phyloP scores from a whole-genome alignment of 92 coral and sea anemone species.

The Phenganax marumi region DNA sequence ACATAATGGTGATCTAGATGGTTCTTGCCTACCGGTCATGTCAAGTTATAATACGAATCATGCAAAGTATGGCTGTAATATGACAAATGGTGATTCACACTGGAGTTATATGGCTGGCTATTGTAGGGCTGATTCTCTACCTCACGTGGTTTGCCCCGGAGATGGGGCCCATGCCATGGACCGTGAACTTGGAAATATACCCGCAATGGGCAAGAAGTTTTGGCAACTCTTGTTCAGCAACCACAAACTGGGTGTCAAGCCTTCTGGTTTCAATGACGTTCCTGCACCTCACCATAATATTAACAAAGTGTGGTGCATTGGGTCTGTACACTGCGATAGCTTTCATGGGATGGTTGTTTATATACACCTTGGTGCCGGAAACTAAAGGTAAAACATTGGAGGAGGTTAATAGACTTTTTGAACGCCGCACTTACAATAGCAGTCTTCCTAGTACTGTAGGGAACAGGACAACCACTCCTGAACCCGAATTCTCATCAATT shows the following conservation, averaged over 20 bases:
- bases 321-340: slow-evolving; percentile 80
- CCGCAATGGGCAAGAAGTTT: slow-evolving; percentile 54
- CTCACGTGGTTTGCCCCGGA: slow-evolving; percentile 44
- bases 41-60: slow-evolving; percentile 43
- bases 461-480: too few relatives aligned
- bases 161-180: slow-evolving; percentile 56
- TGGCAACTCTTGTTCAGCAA: slow-evolving; percentile 41
- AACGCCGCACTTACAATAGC: not conserved
- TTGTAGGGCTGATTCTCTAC: slow-evolving; percentile 61
- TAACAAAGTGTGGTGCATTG: slow-evolving; percentile 81
- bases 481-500: too few relatives aligned
- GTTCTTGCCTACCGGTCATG: slow-evolving; percentile 68
- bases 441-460: too few relatives aligned
- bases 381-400: slow-evolving; percentile 89
- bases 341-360: slow-evolving; percentile 76
- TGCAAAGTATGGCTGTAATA: slow-evolving; percentile 61
- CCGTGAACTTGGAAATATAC: slow-evolving; percentile 48
- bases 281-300: slow-evolving; percentile 39
- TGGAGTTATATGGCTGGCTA: slow-evolving; percentile 81
- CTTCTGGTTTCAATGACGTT: slow-evolving; percentile 41
- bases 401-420: slow-evolving; percentile 71
- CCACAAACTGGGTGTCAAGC: slow-evolving; percentile 37
- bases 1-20: slow-evolving; percentile 60
- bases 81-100: not conserved
- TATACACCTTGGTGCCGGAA: slow-evolving; percentile 72